Evolutionary conservation across 2,888 invertebrate genomes (phyloP).

Genomic region (Tachina fera): DNA sequence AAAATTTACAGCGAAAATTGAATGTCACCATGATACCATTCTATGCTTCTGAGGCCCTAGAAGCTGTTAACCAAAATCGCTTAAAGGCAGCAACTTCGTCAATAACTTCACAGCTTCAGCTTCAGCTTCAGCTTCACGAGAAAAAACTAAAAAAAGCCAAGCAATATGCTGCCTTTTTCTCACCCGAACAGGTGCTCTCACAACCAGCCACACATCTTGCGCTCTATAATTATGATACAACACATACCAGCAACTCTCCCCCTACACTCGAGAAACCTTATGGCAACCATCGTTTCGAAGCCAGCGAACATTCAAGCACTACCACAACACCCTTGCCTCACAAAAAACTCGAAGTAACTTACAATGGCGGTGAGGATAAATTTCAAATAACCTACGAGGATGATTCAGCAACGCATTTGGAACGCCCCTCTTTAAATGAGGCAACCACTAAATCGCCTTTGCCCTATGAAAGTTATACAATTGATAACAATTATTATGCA

Average conservation of each 20-base stretch:
- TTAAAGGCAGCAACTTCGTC: slow-evolving; percentile 7
- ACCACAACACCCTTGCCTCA: slow-evolving; percentile 61
- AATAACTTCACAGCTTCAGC: not conserved
- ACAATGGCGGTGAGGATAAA: slow-evolving; percentile 63
- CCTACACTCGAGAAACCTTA: slow-evolving; percentile 67
- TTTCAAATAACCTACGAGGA: slow-evolving; percentile 77
- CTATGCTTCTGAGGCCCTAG: slow-evolving; percentile 80
- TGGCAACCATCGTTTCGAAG: slow-evolving; percentile 74
- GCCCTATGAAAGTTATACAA: slow-evolving; percentile 72
- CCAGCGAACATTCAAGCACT: not conserved
- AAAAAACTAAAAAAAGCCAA: slow-evolving; percentile 74
- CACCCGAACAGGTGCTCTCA: slow-evolving; percentile 77
- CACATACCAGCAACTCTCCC: slow-evolving; percentile 63
- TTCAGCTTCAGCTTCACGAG: not conserved
- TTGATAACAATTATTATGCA: slow-evolving; percentile 76
- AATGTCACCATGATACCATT: slow-evolving; percentile 81
- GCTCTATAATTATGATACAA: slow-evolving; percentile 1
- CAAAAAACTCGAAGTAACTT: slow-evolving; percentile 63
- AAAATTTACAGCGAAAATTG: slow-evolving; percentile 73
- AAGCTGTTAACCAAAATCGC: slow-evolving; percentile 56
- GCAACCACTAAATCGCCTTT: slow-evolving; percentile 34
- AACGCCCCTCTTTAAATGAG: slow-evolving; percentile 73
- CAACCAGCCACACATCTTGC: slow-evolving; percentile 63
- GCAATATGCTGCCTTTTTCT: slow-evolving; percentile 76
- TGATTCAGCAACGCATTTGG: slow-evolving; percentile 74